phyloP scores from a whole-genome alignment of 35 echinoderm and acorn worm genomes.

The Acanthaster planci region DNA sequence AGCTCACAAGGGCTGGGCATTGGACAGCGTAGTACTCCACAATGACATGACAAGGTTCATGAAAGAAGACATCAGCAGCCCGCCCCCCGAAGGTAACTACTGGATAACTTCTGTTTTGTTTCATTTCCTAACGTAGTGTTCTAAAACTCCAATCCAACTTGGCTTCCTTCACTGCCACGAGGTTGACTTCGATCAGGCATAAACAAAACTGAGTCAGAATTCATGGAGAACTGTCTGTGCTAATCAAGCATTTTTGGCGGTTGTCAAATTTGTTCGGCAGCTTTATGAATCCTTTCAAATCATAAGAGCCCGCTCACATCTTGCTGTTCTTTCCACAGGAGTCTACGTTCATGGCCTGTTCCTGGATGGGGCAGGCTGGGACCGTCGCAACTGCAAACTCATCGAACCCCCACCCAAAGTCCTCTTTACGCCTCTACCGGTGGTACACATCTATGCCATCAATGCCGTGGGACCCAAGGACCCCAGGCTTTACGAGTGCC shows the following conservation, averaged over 20 bases:
- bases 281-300: not conserved
- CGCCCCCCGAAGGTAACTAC: constrained; percentile 84
- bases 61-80: constrained; percentile 85
- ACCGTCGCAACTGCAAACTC: constrained; percentile 95
- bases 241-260: not conserved
- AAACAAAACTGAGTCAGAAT: no score
- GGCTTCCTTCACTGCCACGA: no score
- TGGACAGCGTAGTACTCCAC: constrained; percentile 96
- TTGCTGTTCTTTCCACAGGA: constrained; percentile 45
- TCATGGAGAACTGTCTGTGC: no score
- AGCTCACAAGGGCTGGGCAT: constrained; percentile 97
- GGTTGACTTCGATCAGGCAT: no score
- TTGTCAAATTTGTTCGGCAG: not conserved
- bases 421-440: constrained; percentile 90
- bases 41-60: constrained; percentile 93
- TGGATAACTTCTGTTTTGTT: no score
- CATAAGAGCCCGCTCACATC: no score
- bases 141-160: no score
- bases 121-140: no score
- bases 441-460: constrained; percentile 95
- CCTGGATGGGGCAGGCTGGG: constrained; percentile 98
- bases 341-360: constrained; percentile 95
- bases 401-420: constrained; percentile 93
- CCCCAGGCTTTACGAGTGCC: constrained; percentile 93
- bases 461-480: constrained; percentile 79